phyloP scores from a whole-genome alignment of 2,797 vertebrate genomes.

The Chiloscyllium punctatum region DNA sequence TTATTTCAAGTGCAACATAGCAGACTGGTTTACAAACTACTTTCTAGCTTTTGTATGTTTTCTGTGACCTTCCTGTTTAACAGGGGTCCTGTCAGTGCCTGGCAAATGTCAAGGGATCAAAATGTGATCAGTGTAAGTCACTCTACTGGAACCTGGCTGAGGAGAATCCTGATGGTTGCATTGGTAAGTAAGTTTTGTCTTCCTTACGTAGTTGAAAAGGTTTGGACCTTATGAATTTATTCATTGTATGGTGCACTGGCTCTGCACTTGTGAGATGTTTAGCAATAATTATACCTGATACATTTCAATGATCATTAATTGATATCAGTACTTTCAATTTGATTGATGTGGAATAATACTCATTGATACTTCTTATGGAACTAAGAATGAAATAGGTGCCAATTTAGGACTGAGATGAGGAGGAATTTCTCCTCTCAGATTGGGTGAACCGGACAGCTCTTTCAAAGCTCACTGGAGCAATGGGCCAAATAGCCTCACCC shows the following conservation, averaged over 20 bases:
- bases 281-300: not conserved
- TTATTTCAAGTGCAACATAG: not conserved
- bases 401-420: too few relatives aligned
- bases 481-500: not conserved
- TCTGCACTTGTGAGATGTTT: not conserved
- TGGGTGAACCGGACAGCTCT: not conserved
- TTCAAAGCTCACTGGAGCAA: not conserved
- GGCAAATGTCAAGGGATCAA: constrained; percentile 63
- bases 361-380: not conserved
- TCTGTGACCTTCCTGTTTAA: constrained; percentile 40
- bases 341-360: not conserved
- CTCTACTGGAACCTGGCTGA: constrained; percentile 79
- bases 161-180: constrained; percentile 69
- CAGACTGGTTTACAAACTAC: not conserved
- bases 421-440: not conserved
- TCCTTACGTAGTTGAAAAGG: not conserved
- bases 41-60: not conserved
- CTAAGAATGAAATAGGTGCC: not conserved
- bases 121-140: constrained; percentile 76
- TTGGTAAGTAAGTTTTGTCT: constrained; percentile 55
- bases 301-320: not conserved
- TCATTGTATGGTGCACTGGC: not conserved
- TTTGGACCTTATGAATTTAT: not conserved
- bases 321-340: not conserved
- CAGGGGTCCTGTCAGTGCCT: constrained; percentile 76